phyloP scores from a whole-genome alignment of 2,888 invertebrate species.

The Hypercompe scribonia region DNA sequence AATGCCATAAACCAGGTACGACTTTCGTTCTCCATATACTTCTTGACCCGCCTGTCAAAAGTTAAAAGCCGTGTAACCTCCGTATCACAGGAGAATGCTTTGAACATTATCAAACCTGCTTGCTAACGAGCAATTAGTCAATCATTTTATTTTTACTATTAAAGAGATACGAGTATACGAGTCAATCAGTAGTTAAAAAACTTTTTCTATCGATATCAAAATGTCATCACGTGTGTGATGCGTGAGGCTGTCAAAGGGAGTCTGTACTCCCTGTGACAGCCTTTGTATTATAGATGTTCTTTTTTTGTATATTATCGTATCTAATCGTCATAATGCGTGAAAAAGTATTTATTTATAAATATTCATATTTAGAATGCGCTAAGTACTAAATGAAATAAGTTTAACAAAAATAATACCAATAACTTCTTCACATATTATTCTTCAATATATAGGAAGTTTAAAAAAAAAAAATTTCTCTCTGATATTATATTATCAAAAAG shows the following conservation, averaged over 20 bases:
- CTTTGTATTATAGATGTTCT: constrained; percentile 25
- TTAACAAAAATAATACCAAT: neutral
- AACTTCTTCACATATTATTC: neutral
- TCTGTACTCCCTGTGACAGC: constrained; percentile 28
- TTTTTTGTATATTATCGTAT: constrained; percentile 35
- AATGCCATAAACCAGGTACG: constrained; percentile 39
- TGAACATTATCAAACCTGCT: constrained; percentile 49
- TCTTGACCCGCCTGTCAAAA: constrained; percentile 60
- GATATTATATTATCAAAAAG: constrained; percentile 3
- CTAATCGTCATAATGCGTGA: neutral
- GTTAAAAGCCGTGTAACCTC: constrained; percentile 61
- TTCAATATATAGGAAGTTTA: neutral
- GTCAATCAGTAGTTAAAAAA: constrained; percentile 54
- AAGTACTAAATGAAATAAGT: neutral
- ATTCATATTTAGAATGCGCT: constrained; percentile 10
- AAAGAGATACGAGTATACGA: constrained; percentile 46
- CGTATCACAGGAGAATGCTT: constrained; percentile 55
- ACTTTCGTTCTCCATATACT: constrained; percentile 57
- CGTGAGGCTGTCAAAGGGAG: too few relatives aligned
- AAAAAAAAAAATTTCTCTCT: constrained; percentile 1
- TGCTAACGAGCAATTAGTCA: constrained; percentile 64
- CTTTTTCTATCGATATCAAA: constrained; percentile 29
- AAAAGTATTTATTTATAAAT: constrained; percentile 16
- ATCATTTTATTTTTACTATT: constrained; percentile 53
- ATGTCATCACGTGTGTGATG: constrained; percentile 53